phyloP scores from a whole-genome alignment of 2,888 invertebrate genomes.

The Hylaea fasciaria region DNA sequence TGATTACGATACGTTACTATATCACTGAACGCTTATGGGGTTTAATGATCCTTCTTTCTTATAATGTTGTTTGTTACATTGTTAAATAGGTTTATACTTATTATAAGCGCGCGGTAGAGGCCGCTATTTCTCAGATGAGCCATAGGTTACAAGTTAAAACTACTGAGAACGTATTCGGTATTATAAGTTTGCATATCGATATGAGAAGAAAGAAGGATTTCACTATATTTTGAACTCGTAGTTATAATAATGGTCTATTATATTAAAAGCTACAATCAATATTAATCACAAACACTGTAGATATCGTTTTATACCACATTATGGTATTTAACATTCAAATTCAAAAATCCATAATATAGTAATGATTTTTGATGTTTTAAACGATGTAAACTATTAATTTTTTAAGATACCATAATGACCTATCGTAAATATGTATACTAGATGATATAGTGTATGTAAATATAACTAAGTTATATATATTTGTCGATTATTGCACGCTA shows the following conservation, averaged over 20 bases:
- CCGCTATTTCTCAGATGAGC: slow-evolving; percentile 7
- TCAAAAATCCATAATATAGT: slow-evolving; percentile 35
- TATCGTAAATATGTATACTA: slow-evolving; percentile 32
- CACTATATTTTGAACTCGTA: slow-evolving; percentile 35
- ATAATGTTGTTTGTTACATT: neutral
- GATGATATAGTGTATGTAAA: slow-evolving; percentile 37
- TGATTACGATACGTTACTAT: slow-evolving; percentile 28
- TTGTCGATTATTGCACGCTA: slow-evolving; percentile 45
- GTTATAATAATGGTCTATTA: slow-evolving; percentile 40
- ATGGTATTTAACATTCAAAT: slow-evolving; percentile 42
- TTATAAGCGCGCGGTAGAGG: slow-evolving; percentile 18
- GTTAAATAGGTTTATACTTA: too few relatives aligned
- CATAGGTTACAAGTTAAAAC: slow-evolving; percentile 8
- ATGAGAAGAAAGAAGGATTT: slow-evolving; percentile 38
- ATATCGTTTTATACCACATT: slow-evolving; percentile 40
- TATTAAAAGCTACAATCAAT: slow-evolving; percentile 44
- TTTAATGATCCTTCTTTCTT: slow-evolving; percentile 29
- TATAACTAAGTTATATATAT: slow-evolving; percentile 36
- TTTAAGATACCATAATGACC: slow-evolving; percentile 34
- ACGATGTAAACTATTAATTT: slow-evolving; percentile 36
- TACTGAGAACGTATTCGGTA: slow-evolving; percentile 9
- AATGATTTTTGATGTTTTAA: slow-evolving; percentile 24
- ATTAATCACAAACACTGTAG: slow-evolving; percentile 42
- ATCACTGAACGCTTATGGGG: slow-evolving; percentile 27
- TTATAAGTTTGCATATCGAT: slow-evolving; percentile 25